Conservation (phyloP, 2,797 vertebrate species). For the Argyrosomus regius region DNA sequence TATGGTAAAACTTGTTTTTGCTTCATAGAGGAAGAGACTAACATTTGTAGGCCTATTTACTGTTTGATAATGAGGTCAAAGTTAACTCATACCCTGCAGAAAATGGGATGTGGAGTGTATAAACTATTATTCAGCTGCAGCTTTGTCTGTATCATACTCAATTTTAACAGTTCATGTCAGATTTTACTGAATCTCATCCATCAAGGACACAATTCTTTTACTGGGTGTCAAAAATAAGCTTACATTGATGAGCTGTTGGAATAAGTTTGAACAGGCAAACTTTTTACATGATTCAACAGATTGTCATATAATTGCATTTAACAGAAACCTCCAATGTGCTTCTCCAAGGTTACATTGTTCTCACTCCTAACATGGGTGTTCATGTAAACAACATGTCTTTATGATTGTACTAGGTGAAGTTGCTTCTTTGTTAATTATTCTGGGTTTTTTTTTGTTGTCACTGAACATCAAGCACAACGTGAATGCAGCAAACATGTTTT, state of each 20-base stretch:
- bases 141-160: background rate
- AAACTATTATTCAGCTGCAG: conserved; percentile 11
- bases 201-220: background rate
- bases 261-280: background rate
- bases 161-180: background rate
- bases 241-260: conserved; percentile 8
- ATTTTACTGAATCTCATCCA: background rate
- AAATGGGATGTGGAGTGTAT: background rate
- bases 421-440: conserved; percentile 15
- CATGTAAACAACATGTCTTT: conserved; percentile 24
- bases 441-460: background rate
- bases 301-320: conserved; percentile 16
- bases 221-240: background rate
- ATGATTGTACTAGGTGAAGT: background rate
- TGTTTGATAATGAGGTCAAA: conserved; percentile 39
- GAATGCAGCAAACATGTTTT: conserved; percentile 21
- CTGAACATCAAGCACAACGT: background rate
- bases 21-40: conserved; percentile 15
- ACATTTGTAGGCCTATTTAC: conserved; percentile 17
- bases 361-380: background rate
- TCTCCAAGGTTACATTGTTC: conserved; percentile 26
- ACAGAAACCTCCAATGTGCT: conserved; percentile 3
- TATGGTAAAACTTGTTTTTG: conserved; percentile 34
- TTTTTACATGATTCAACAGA: background rate
- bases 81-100: conserved; percentile 12